phyloP scores from a whole-genome alignment of 2,113 vertebrate species.

The Scomber scombrus region DNA sequence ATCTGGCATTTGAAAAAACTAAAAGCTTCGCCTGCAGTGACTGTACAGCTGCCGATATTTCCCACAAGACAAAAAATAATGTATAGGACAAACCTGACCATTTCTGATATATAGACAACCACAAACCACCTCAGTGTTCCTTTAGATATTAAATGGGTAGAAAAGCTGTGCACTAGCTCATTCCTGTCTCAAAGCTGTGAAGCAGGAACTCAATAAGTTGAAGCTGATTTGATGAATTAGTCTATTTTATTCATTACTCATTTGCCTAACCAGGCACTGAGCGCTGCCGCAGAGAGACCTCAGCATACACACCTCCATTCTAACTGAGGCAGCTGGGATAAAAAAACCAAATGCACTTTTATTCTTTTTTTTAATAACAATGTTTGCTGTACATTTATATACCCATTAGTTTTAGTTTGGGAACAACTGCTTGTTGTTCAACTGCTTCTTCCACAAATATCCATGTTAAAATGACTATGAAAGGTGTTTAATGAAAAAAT shows the following conservation, averaged over 20 bases:
- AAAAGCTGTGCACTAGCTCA: conserved; percentile 11
- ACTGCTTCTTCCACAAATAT: too few relatives aligned
- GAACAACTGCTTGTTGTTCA: too few relatives aligned
- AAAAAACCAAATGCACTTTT: too few relatives aligned
- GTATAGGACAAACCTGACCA: not conserved
- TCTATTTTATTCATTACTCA: conserved; percentile 43
- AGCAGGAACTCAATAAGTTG: conserved; percentile 42
- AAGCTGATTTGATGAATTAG: conserved; percentile 45
- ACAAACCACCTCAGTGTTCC: conserved; percentile 10
- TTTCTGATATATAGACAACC: conserved; percentile 13
- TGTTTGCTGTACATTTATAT: too few relatives aligned
- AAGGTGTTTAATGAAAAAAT: too few relatives aligned
- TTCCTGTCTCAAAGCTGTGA: conserved; percentile 25
- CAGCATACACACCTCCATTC: conserved; percentile 21
- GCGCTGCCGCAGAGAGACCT: conserved; percentile 9
- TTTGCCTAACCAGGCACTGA: conserved; percentile 42
- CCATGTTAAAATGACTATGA: too few relatives aligned
- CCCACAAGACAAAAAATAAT: not conserved
- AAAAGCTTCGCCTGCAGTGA: not conserved
- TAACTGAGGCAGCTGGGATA: not conserved
- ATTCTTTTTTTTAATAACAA: too few relatives aligned
- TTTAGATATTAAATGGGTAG: not conserved
- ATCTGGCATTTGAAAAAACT: not conserved
- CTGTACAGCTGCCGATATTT: not conserved
- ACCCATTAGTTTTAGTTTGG: too few relatives aligned